Conservation (phyloP, 2,888 invertebrate genomes). For the Amblyjoppa fuscipennis region DNA sequence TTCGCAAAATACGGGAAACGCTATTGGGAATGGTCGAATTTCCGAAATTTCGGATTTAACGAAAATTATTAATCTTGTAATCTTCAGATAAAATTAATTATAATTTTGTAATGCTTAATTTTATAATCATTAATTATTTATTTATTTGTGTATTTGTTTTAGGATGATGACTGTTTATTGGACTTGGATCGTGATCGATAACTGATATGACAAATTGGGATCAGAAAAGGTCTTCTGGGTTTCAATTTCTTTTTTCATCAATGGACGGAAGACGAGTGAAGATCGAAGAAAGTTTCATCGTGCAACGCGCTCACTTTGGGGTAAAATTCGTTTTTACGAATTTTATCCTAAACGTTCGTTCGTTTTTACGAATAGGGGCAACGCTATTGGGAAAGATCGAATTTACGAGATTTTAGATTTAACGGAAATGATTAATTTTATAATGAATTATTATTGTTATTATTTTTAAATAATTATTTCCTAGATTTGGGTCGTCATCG, state of each 20-base stretch:
- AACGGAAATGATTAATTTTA: not conserved
- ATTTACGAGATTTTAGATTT: too few relatives aligned
- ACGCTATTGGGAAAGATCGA: not conserved
- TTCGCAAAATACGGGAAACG: constrained; percentile 11
- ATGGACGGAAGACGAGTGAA: constrained; percentile 43
- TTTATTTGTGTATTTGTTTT: not conserved
- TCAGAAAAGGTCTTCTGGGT: not conserved
- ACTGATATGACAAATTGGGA: not conserved
- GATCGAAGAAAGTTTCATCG: constrained; percentile 60
- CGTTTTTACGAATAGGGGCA: too few relatives aligned
- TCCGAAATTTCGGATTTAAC: too few relatives aligned
- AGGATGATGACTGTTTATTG: too few relatives aligned
- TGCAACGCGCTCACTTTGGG: constrained; percentile 36
- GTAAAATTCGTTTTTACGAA: too few relatives aligned
- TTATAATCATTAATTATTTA: not conserved
- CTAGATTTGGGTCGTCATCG: not conserved
- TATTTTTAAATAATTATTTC: too few relatives aligned
- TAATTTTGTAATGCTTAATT: too few relatives aligned
- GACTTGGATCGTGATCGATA: not conserved
- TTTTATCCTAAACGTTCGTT: too few relatives aligned
- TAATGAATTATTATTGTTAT: not conserved
- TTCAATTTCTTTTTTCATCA: not conserved
- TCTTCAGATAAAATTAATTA: not conserved
- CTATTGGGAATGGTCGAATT: not conserved
- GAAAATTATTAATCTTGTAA: not conserved